phyloP scores from a whole-genome alignment of 2,113 vertebrate genomes.

The Mus spicilegus region DNA sequence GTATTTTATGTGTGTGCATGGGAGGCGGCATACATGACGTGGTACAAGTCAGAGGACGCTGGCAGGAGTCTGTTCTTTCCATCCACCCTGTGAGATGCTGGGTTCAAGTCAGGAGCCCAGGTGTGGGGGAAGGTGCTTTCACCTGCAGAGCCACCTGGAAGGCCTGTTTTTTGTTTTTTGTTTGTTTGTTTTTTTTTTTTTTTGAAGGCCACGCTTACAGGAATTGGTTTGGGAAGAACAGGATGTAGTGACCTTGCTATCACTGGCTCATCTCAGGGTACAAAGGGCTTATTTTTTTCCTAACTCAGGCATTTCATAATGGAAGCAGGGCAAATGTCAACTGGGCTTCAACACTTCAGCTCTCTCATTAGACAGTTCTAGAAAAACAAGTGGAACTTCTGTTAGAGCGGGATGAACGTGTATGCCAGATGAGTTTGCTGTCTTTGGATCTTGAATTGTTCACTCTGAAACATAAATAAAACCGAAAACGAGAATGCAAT shows the following conservation, averaged over 20 bases:
- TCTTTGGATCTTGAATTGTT: neutral
- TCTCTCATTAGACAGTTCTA: neutral
- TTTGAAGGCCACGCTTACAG: neutral
- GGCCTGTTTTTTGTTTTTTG: neutral
- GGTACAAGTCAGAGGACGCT: neutral
- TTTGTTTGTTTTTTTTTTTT: too few species aligned
- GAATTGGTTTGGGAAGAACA: neutral
- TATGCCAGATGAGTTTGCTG: neutral
- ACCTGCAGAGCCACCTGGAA: neutral
- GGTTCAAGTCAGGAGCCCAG: neutral
- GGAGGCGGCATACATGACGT: neutral
- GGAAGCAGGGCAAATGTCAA: neutral
- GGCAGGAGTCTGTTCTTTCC: neutral
- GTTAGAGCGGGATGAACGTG: neutral
- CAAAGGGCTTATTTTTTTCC: conserved; percentile 32
- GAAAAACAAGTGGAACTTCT: neutral
- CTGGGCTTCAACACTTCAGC: neutral
- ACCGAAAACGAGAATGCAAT: neutral
- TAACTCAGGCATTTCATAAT: conserved; percentile 3
- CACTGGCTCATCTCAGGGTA: neutral
- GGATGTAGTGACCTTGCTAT: neutral
- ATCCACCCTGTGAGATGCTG: neutral
- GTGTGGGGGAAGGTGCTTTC: neutral
- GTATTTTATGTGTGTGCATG: neutral
- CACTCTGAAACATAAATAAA: neutral